These are phyloP conservation scores for Upupa epops DNA, from an alignment of 2,113 vertebrate genomes.

Conservation along the genomic window DNA sequence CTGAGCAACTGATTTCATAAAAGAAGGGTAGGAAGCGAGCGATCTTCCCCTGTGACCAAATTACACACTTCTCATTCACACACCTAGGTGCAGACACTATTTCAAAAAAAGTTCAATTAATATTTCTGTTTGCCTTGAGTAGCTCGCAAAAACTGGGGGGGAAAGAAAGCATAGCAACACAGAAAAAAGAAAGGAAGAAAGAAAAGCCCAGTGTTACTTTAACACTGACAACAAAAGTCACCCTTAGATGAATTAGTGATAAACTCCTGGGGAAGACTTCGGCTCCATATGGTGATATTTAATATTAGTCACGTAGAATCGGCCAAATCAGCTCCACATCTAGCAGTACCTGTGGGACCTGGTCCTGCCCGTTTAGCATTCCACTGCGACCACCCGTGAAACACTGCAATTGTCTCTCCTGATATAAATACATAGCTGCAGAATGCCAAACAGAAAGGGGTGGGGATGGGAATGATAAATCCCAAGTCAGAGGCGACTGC, in stretches of 20 bases:
- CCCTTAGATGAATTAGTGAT: slow-evolving; percentile 64
- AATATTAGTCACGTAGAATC: slow-evolving; percentile 13
- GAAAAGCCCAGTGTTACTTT: not conserved
- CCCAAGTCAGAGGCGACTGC: not conserved
- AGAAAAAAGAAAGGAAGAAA: not conserved
- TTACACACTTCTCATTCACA: slow-evolving; percentile 15
- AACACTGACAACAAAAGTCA: slow-evolving; percentile 51
- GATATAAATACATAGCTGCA: slow-evolving; percentile 61
- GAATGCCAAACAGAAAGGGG: slow-evolving; percentile 38
- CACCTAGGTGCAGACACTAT: slow-evolving; percentile 5
- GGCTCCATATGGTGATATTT: slow-evolving; percentile 42
- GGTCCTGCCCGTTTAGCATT: slow-evolving; percentile 39
- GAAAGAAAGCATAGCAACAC: not conserved
- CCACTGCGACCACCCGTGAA: not conserved
- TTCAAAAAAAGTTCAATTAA: slow-evolving; percentile 64
- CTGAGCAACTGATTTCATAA: slow-evolving; percentile 32
- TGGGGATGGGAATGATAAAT: slow-evolving; percentile 26
- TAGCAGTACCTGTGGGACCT: not conserved
- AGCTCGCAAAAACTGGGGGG: slow-evolving; percentile 26
- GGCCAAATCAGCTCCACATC: slow-evolving; percentile 1
- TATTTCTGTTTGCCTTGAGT: slow-evolving; percentile 51
- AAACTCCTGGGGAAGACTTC: slow-evolving; percentile 32
- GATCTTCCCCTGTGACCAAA: not conserved
- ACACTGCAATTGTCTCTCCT: slow-evolving; percentile 33
- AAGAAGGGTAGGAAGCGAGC: not conserved